Percentiles rank a stretch among this genome's conserved stretches.
phyloP scores from a whole-genome alignment of 2,797 vertebrate species.

The Cossypha caffra region DNA sequence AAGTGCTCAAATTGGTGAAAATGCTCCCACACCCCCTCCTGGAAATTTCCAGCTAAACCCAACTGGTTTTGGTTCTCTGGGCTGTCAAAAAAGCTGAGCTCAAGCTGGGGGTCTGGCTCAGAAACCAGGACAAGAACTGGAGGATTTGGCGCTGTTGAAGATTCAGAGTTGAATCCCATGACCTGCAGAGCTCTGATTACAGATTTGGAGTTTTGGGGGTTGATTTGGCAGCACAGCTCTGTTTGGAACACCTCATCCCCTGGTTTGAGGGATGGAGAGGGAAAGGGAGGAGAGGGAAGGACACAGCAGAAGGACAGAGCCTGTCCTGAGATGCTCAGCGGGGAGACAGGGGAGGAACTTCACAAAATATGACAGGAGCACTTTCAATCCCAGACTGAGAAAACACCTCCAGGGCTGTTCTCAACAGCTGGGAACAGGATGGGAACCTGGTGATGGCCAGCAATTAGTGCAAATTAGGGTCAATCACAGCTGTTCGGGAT shows the following conservation, averaged over 20 bases:
- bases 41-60: neutral
- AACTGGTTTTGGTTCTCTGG: neutral
- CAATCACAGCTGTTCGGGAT: neutral
- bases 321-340: fast-evolving
- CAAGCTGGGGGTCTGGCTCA: neutral
- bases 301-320: no score
- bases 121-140: neutral
- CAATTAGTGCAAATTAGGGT: neutral
- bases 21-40: neutral
- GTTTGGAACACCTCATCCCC: neutral
- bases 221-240: neutral
- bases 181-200: neutral
- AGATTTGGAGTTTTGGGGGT: fast-evolving
- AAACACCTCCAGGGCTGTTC: neutral
- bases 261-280: neutral
- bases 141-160: neutral
- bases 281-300: neutral
- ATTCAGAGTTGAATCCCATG: neutral
- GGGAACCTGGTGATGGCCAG: neutral
- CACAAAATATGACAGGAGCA: neutral
- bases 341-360: neutral
- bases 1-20: neutral
- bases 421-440: neutral
- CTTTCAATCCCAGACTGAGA: neutral
- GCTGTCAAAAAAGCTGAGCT: neutral